Percentiles rank a stretch among this genome's conserved stretches.
Conservation (phyloP, 2,797 vertebrate species). For the Enteromius thamalakanensis region DNA sequence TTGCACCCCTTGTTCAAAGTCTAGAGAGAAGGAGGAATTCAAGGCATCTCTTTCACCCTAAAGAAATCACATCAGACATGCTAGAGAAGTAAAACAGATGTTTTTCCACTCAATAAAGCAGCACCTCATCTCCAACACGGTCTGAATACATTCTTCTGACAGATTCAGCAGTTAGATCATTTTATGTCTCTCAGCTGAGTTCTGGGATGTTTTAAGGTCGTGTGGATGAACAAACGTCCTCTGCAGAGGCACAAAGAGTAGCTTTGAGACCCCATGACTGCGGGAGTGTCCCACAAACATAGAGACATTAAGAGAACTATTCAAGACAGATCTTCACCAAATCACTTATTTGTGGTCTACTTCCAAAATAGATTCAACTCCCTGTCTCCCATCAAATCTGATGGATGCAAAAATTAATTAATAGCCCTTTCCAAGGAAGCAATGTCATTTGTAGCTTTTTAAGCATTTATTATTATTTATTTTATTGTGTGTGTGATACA, state of each 20-base stretch:
- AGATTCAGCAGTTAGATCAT: slow-evolving; percentile 20
- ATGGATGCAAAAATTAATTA: not conserved
- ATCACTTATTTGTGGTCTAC: not conserved
- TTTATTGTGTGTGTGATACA: not conserved
- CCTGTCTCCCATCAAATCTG: not conserved
- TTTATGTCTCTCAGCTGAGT: slow-evolving; percentile 37
- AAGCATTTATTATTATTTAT: not conserved
- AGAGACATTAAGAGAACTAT: not conserved
- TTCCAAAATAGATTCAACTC: not conserved
- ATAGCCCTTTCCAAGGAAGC: not conserved
- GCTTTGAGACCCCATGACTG: slow-evolving; percentile 43
- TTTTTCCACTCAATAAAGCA: slow-evolving; percentile 52
- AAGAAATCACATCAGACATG: slow-evolving; percentile 50
- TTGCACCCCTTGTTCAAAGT: slow-evolving; percentile 27
- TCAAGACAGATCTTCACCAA: slow-evolving; percentile 11
- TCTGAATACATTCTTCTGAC: slow-evolving; percentile 35
- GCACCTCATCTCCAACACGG: slow-evolving; percentile 13
- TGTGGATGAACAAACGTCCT: slow-evolving; percentile 10
- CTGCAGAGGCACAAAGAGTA: slow-evolving; percentile 30
- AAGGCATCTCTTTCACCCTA: slow-evolving; percentile 41
- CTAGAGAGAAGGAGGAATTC: slow-evolving; percentile 47
- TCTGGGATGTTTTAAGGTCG: slow-evolving; percentile 29
- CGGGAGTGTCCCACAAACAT: slow-evolving; percentile 10
- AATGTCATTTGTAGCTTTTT: not conserved
- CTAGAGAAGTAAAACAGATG: slow-evolving; percentile 56